Base-by-base conservation (phyloP, 2,888 invertebrate genomes). In the Sialis fuliginosa region DNA sequence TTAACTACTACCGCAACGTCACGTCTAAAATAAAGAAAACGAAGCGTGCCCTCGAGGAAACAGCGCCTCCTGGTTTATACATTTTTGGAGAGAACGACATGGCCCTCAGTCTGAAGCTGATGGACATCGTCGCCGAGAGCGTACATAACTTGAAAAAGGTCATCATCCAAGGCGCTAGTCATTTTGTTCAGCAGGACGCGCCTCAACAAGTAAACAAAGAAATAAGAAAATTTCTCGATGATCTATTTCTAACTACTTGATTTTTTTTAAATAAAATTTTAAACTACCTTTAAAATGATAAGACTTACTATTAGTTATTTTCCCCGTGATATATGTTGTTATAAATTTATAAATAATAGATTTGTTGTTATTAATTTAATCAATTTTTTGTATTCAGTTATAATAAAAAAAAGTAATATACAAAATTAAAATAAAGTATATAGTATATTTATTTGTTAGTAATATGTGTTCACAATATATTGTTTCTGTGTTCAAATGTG, bases 1-100 rank as follows among this genome's bases (percentile, higher is more conserved):
- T 76, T 9, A 73, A 75, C 56, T 76, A 73, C 60, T 76, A 75
- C 55, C 62, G 75, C 41, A 70, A 70, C 1, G 70, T 70, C 54
- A 54, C 62, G 8, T 39, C 39, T 31, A 57, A 60, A 5, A 63
- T 59, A 35, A 8, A 12, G 10, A 12, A 32, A 39, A 39, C 9
- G 1, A 9, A 2, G n/a, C 50, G 60, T 8, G 53, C 57, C 31
- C 60, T 57, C 33, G 54, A 60, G 9, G 33, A 45, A 9, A 63
- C 62, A 40, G 61, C 64, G n/a, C 60, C 69, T 1, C 68, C 68
- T 1, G 64, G 72, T 53, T 47, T 63, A 22, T 62, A 66, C 1
- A 64, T 65, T 2, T 63, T 66, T 46, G 72, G 69, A 2, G 65
- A 64, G 46, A 62, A 66, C 6, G 75, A 76, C 51, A 37, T n/a